phyloP scores from a whole-genome alignment of 2,888 invertebrate species.

The Griposia aprilina region DNA sequence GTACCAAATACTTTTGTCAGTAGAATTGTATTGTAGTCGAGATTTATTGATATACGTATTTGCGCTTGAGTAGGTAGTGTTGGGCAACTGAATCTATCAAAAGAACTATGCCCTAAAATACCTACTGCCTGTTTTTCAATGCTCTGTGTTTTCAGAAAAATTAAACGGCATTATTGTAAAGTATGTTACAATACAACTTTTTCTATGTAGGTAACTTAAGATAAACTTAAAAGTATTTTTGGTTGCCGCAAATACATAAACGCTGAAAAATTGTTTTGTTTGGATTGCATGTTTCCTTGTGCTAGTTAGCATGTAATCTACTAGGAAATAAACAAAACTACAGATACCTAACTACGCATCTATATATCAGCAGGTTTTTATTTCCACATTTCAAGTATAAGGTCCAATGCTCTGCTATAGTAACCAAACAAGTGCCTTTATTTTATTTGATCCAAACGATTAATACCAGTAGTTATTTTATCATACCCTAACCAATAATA shows the following conservation, averaged over 20 bases:
- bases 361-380: not conserved
- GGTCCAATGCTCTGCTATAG: not conserved
- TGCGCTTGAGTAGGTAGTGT: no score
- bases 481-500: constrained; percentile 8
- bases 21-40: no score
- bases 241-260: not conserved
- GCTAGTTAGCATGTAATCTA: not conserved
- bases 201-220: not conserved
- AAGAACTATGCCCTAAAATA: no score
- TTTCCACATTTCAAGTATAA: not conserved
- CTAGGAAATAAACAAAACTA: not conserved
- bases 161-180: not conserved
- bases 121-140: no score
- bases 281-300: not conserved
- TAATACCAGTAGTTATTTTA: constrained; percentile 11
- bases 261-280: not conserved
- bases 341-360: not conserved
- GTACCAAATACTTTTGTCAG: no score
- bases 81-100: no score
- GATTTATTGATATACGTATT: no score
- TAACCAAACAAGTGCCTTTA: constrained; percentile 2
- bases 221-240: not conserved
- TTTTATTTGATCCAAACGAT: constrained; percentile 10
- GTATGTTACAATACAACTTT: not conserved
- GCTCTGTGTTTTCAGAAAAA: no score